Evolutionary conservation across 64 coral and sea anemone genomes (phyloP).

Genomic region (Dendrophyllia cribrosa): DNA sequence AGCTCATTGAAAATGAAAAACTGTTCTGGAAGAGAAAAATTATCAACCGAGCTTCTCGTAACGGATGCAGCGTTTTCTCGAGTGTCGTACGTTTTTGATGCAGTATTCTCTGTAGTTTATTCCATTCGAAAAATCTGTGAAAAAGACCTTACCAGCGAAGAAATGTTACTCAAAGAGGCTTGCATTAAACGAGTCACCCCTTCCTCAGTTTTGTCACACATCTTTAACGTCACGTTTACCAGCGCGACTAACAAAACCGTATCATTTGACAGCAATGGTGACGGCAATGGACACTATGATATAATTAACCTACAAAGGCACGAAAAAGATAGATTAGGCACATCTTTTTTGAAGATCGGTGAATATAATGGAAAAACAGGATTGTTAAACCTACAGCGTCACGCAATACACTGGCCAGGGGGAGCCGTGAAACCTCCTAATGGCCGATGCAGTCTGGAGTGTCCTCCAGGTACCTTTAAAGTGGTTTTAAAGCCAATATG

Average conservation of each 20-base stretch:
- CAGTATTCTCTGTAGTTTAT: constrained; percentile 60
- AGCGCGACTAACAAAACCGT: constrained; percentile 34
- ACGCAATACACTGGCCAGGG: constrained; percentile 42
- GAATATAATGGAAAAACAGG: constrained; percentile 33
- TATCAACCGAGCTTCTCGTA: background rate
- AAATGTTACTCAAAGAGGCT: background rate
- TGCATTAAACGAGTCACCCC: constrained; percentile 17
- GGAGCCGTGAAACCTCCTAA: background rate
- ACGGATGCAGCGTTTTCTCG: constrained; percentile 13
- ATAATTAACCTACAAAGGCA: constrained; percentile 52
- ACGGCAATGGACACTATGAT: constrained; percentile 44
- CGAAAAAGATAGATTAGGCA: background rate
- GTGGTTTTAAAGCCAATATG: constrained; percentile 42
- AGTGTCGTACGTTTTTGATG: constrained; percentile 63
- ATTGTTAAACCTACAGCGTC: background rate
- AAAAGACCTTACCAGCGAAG: background rate
- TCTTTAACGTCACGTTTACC: constrained; percentile 24
- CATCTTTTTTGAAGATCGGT: constrained; percentile 28
- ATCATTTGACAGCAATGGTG: constrained; percentile 56
- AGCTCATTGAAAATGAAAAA: background rate
- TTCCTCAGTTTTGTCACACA: constrained; percentile 28
- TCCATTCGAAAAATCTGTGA: constrained; percentile 35
- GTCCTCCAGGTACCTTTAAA: constrained; percentile 49
- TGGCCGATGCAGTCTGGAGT: constrained; percentile 53
- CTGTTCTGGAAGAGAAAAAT: background rate